Evolutionary conservation across 1,140 invertebrate genomes (phyloP).

Genomic region (Spodoptera litura): DNA sequence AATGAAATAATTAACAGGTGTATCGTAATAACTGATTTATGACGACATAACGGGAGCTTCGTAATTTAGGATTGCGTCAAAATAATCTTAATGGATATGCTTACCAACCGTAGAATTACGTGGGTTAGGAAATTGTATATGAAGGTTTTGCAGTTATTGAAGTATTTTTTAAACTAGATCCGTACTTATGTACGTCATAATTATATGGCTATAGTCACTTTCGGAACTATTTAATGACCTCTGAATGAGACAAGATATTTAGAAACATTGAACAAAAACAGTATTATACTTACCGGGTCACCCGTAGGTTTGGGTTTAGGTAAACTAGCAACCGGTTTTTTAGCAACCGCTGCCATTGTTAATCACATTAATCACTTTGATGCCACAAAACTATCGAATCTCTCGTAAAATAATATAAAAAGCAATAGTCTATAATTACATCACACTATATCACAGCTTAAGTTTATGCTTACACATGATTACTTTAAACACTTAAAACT

Average conservation of each 20-base stretch:
- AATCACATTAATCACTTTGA: constrained; percentile 66
- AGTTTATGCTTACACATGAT: constrained; percentile 50
- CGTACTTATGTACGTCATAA: too few species aligned
- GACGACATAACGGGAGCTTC: constrained; percentile 10
- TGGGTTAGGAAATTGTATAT: background rate
- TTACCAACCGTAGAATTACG: background rate
- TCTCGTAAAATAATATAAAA: constrained; percentile 49
- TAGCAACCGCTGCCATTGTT: constrained; percentile 75
- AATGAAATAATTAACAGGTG: constrained; percentile 38
- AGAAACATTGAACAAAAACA: constrained; percentile 38
- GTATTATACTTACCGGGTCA: constrained; percentile 67
- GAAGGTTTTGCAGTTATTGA: too few species aligned
- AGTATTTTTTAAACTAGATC: too few species aligned
- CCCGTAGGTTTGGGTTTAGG: constrained; percentile 54
- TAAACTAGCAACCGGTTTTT: constrained; percentile 60
- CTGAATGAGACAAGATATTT: constrained; percentile 17
- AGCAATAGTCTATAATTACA: constrained; percentile 45
- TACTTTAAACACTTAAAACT: constrained; percentile 33
- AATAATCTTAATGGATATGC: constrained; percentile 3
- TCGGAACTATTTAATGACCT: constrained; percentile 55
- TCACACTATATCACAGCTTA: constrained; percentile 65
- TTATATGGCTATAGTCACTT: too few species aligned
- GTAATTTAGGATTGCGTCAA: constrained; percentile 9
- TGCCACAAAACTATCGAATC: constrained; percentile 75
- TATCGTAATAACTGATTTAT: constrained; percentile 26